Conservation (phyloP, 2,797 vertebrate genomes). For the Peromyscus aztecus region DNA sequence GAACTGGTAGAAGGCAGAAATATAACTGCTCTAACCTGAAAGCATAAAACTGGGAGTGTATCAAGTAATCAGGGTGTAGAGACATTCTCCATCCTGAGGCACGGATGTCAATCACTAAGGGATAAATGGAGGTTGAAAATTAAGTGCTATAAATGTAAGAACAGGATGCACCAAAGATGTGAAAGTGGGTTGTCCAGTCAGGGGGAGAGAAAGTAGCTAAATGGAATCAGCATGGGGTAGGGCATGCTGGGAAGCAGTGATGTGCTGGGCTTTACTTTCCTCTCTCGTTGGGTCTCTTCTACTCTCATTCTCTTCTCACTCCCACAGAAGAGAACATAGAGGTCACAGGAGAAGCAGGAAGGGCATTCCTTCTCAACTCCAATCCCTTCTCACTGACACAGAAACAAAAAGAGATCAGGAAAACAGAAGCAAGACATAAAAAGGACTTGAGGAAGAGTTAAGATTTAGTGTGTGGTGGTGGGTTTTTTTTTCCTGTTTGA, state of each 20-base stretch:
- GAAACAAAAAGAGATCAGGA: not conserved
- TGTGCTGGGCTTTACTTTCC: not conserved
- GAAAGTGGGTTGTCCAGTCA: not conserved
- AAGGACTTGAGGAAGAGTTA: not conserved
- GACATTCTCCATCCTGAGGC: not conserved
- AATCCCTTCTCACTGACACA: not conserved
- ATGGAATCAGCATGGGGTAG: not conserved
- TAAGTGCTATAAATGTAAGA: not conserved
- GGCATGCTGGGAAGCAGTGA: not conserved
- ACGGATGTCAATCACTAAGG: not conserved
- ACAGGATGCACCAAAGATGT: not conserved
- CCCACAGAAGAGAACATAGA: not conserved
- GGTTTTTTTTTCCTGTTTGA: not conserved
- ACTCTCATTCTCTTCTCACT: not conserved
- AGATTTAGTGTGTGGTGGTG: not conserved
- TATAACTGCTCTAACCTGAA: not conserved
- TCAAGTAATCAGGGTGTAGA: not conserved
- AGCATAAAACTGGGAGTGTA: not conserved
- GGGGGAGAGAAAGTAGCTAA: not conserved
- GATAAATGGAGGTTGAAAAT: not conserved
- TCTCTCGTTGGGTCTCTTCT: not conserved
- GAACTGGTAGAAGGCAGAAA: no score
- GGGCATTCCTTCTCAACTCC: not conserved
- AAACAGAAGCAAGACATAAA: not conserved
- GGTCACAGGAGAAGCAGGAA: not conserved